Base-by-base conservation (phyloP, 1,140 invertebrate genomes). In the Gryon sp. region DNA sequence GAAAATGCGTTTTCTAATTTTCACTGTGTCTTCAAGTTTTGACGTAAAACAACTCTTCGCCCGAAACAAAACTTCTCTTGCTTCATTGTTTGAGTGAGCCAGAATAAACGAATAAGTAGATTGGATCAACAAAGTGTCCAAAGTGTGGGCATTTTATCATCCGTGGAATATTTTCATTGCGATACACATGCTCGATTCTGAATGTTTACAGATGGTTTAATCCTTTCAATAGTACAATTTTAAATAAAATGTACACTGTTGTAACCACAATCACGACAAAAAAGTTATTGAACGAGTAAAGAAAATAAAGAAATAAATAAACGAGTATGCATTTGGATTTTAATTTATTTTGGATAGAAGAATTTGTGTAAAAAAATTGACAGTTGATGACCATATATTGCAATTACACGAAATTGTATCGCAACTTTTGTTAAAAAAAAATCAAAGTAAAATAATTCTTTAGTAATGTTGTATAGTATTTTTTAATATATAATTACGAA, bases 191-290 rank as follows among this genome's bases (percentile, higher is more conserved):
- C n/a, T 30, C 11, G 22, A 11, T 20, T 36, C 18, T 46, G 22
- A 60, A 60, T 43, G 46, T 60, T 60, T 46, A 36, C 55, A 46
- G 28, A 46, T 36, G 28, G 28, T 46, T 45, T 45, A 60, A 60
- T 60, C 30, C 26, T 34, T 24, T 34, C 16, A 46, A 60, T 45
- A 9, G 26, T 43, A 26, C 26, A 30, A 43, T 57, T 57, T n/a
- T 7, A 16, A 60, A 60, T 32, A 46, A 45, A 43, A 43, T 43
- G 6, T 32, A 20, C 15, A 22, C 1, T 12, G 36, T n/a, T 40
- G 24, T 40, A 40, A 55, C 36, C 34, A n/a, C 48, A 36, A 38
- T 28, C 1, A 26, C 11, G 30, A 53, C 16, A 19, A 9, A 41
- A 40, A 41, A 15, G 15, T 55, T 15, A 9, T 19, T 11, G 6